Percentiles rank a stretch among this genome's conserved stretches.
Evolutionary conservation across 1,140 invertebrate genomes (phyloP).

Genomic region (Hyles euphorbiae): DNA sequence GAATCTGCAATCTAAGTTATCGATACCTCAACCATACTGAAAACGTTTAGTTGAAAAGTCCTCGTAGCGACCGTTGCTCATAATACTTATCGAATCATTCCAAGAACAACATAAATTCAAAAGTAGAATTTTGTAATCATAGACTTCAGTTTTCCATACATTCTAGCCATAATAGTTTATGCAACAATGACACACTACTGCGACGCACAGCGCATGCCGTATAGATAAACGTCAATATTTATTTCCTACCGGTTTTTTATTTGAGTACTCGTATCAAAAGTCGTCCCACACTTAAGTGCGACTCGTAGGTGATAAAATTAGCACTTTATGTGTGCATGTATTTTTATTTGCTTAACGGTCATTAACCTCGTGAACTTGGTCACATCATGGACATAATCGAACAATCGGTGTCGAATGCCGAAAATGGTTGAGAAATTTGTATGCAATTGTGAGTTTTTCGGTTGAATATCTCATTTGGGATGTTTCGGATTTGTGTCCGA

Average conservation of each 20-base stretch:
- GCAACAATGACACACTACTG: conserved; percentile 3
- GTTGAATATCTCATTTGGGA: no score
- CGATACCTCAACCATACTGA: no score
- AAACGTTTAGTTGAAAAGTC: no score
- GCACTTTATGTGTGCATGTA: conserved; percentile 37
- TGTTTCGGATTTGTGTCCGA: no score
- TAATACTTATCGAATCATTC: no score
- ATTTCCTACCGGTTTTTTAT: conserved; percentile 21
- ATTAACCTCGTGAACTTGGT: conserved; percentile 26
- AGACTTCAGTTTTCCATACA: no score
- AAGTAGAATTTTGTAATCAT: no score
- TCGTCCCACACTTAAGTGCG: conserved; percentile 22
- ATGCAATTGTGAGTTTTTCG: no score
- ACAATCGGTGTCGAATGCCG: neutral
- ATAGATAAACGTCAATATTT: conserved; percentile 29
- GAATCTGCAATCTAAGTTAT: no score
- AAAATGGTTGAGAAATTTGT: no score
- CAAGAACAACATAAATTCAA: no score
- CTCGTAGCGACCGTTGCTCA: no score
- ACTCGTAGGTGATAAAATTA: conserved; percentile 52
- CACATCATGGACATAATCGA: neutral
- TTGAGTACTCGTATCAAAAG: conserved; percentile 27
- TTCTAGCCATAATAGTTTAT: conserved; percentile 4
- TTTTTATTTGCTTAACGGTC: conserved; percentile 39
- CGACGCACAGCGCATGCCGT: neutral